phyloP scores from a whole-genome alignment of 2,888 invertebrate genomes.

The Venusia cambrica region DNA sequence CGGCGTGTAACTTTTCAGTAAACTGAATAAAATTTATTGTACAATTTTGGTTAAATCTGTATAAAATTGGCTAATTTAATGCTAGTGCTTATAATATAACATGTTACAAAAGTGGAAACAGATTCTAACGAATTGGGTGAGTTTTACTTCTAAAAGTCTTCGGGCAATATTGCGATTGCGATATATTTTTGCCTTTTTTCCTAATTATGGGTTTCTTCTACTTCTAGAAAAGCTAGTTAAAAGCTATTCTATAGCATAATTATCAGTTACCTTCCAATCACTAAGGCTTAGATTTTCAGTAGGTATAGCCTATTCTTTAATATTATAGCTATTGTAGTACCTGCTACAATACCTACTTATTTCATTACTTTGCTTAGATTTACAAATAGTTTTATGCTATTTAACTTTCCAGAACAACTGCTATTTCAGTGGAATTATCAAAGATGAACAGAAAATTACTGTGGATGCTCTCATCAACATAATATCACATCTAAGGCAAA shows the following conservation, averaged over 20 bases:
- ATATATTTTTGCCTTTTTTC: too few species aligned
- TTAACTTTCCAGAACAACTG: constrained; percentile 81
- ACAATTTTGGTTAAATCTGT: constrained; percentile 10
- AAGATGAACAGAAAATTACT: constrained; percentile 44
- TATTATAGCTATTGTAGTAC: too few species aligned
- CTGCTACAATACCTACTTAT: background rate
- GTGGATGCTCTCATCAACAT: constrained; percentile 54
- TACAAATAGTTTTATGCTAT: background rate
- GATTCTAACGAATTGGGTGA: constrained; percentile 71
- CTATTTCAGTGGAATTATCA: constrained; percentile 51
- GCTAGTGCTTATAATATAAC: constrained; percentile 28
- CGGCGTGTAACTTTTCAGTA: constrained; percentile 51
- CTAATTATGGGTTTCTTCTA: too few species aligned
- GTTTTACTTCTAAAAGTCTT: constrained; percentile 19
- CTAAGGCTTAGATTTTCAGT: too few species aligned
- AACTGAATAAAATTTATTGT: constrained; percentile 40
- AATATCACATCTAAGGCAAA: constrained; percentile 63
- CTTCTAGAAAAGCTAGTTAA: too few species aligned
- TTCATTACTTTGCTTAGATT: background rate
- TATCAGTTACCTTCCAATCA: too few species aligned
- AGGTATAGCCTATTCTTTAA: too few species aligned
- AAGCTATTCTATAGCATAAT: too few species aligned
- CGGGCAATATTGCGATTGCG: too few species aligned
- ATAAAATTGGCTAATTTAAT: constrained; percentile 19
- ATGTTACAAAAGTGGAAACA: constrained; percentile 70